Base-by-base conservation (phyloP, 2,113 vertebrate genomes). In the Sceloporus undulatus region DNA sequence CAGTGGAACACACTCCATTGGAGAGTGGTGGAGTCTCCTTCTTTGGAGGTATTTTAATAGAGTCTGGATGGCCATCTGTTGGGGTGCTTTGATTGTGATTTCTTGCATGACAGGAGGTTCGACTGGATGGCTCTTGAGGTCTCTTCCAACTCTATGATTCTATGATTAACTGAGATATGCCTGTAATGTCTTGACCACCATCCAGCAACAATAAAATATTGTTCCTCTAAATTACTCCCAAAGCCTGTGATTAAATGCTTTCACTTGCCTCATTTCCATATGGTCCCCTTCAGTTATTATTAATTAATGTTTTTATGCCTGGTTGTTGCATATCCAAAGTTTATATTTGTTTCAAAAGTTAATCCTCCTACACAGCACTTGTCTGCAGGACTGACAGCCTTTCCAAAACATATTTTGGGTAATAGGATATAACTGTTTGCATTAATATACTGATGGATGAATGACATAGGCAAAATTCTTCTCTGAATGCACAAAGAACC, bases 251-350 rank as follows among this genome's bases (percentile, higher is more conserved):
- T 40, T 42, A 8, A 27, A 7, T 29, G 27, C 27, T 48, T n/a
- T 13, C n/a, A 14, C 14, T 54, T n/a, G 25, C 48, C 48, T 54
- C 42, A 78, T 42, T 78, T 62, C 77, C 25, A 79, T 48, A 79
- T 79, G 77, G 77, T 3, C 54, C 54, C n/a, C 19, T 77, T 77
- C 23, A 77, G 29, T 2, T 48, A 79, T 54, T 54, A 79, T 1
- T 54, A 29, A 79, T 79, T 54, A 79, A 79, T 79, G 52, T 79
- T 79, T 38, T 77, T 77, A 48, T 48, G 75, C 25, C 21, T n/a
- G 25, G 16, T n/a, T 79, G 48, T n/a, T 79, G 25, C 29, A 79
- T n/a, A 52, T 79, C 48, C 52, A 56, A 29, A 16, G 59, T 62
- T 62, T 59, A 10, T 18, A 27, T 54, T 42, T 54, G 52, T n/a